These are phyloP conservation scores for Apus apus DNA, from an alignment of 2,113 vertebrate species.

Conservation along the genomic window DNA sequence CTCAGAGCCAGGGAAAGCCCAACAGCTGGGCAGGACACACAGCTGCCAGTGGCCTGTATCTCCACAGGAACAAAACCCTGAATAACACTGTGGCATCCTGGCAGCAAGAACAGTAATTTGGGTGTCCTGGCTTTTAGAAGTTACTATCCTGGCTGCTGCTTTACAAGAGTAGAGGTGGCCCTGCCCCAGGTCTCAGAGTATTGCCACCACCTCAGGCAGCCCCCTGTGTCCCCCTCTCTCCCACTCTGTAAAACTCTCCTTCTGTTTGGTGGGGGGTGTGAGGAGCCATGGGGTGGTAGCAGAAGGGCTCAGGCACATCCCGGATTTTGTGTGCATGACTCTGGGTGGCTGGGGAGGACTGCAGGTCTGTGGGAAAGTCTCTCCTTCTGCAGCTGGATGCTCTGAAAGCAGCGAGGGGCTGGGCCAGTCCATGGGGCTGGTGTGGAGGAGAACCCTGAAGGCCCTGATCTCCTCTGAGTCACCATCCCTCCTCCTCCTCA, in stretches of 20 bases:
- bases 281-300: accelerated
- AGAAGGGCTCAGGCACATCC: neutral
- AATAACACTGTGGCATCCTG: neutral
- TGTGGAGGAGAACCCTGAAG: accelerated
- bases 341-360: neutral
- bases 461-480: neutral
- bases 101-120: neutral
- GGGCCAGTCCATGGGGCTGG: neutral
- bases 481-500: neutral
- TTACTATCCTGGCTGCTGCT: neutral
- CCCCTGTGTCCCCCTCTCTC: accelerated
- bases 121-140: neutral
- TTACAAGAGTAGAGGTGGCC: neutral
- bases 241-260: neutral
- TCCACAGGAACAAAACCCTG: neutral
- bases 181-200: neutral
- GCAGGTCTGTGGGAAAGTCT: accelerated
- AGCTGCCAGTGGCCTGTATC: neutral
- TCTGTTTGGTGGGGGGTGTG: accelerated
- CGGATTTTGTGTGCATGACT: neutral
- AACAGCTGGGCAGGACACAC: neutral
- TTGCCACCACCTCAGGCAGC: neutral
- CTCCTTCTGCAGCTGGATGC: neutral
- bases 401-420: neutral
- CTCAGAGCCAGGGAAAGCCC: neutral